phyloP scores from a whole-genome alignment of 2,113 vertebrate species.

The Promerops cafer region DNA sequence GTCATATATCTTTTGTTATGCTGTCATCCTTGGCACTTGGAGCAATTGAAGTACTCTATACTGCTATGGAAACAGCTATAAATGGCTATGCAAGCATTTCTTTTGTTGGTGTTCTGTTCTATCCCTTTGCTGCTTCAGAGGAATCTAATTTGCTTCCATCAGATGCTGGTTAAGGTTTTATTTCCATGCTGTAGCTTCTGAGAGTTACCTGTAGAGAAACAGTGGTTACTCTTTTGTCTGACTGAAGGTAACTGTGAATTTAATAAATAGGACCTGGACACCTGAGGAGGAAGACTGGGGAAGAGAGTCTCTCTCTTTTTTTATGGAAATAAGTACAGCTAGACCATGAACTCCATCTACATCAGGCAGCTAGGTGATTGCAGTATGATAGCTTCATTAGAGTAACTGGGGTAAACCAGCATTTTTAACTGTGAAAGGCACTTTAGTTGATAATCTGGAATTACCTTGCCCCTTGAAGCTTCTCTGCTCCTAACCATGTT shows the following conservation, averaged over 20 bases:
- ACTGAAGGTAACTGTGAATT: not conserved
- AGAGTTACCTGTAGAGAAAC: not conserved
- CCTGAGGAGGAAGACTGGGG: not conserved
- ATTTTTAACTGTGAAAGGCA: not conserved
- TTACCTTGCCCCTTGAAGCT: not conserved
- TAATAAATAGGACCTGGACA: not conserved
- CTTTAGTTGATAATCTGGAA: not conserved
- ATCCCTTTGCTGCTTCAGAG: not conserved
- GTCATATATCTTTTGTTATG: not conserved
- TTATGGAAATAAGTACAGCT: not conserved
- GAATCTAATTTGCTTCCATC: slow-evolving; percentile 16
- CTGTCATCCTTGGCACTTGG: slow-evolving; percentile 8
- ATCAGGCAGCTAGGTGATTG: not conserved
- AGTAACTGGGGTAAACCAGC: not conserved
- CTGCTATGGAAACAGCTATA: slow-evolving; percentile 56
- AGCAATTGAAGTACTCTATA: slow-evolving; percentile 14
- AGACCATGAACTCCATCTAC: not conserved
- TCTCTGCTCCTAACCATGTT: not conserved
- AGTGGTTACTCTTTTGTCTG: not conserved
- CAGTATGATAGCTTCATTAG: not conserved
- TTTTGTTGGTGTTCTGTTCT: slow-evolving; percentile 37
- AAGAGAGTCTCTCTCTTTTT: not conserved
- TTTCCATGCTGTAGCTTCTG: not conserved
- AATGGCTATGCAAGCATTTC: slow-evolving; percentile 34
- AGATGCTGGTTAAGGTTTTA: not conserved